Conservation (phyloP, 2,888 invertebrate species). For the Zygaena filipendulae region DNA sequence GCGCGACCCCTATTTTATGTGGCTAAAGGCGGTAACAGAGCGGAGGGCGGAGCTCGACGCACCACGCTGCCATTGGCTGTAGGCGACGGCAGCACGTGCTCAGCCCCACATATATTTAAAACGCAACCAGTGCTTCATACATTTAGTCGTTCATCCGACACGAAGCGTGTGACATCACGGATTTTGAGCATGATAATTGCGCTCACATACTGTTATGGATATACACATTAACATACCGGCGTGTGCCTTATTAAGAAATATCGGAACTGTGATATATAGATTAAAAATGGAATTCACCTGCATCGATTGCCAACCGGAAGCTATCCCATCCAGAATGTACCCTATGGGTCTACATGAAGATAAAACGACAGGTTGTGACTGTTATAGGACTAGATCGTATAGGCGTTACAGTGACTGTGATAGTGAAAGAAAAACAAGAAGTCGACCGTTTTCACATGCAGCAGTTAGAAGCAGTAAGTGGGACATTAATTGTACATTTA, state of each 20-base stretch:
- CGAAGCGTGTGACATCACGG: constrained; percentile 51
- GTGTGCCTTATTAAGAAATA: constrained; percentile 44
- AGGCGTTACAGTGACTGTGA: constrained; percentile 60
- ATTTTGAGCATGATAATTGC: constrained; percentile 51
- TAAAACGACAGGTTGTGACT: constrained; percentile 47
- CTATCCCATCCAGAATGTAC: constrained; percentile 24
- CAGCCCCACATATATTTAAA: constrained; percentile 49
- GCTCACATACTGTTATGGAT: constrained; percentile 49
- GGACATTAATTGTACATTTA: too few species aligned
- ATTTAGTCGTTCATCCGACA: constrained; percentile 60
- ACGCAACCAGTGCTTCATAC: constrained; percentile 44
- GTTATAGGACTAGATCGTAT: constrained; percentile 51
- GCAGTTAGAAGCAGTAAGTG: constrained; percentile 56
- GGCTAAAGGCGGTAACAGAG: too few species aligned
- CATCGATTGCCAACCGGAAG: constrained; percentile 24
- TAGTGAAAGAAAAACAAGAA: constrained; percentile 49
- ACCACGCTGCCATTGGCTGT: constrained; percentile 30
- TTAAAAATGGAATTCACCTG: constrained; percentile 40
- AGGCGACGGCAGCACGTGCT: constrained; percentile 33
- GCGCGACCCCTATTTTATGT: too few species aligned
- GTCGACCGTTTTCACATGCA: constrained; percentile 44
- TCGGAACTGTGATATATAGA: constrained; percentile 51
- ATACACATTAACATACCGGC: constrained; percentile 42
- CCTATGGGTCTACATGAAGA: constrained; percentile 24
- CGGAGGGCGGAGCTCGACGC: too few species aligned